phyloP scores from a whole-genome alignment of 2,888 invertebrate species.

The Pristionchus mayeri region DNA sequence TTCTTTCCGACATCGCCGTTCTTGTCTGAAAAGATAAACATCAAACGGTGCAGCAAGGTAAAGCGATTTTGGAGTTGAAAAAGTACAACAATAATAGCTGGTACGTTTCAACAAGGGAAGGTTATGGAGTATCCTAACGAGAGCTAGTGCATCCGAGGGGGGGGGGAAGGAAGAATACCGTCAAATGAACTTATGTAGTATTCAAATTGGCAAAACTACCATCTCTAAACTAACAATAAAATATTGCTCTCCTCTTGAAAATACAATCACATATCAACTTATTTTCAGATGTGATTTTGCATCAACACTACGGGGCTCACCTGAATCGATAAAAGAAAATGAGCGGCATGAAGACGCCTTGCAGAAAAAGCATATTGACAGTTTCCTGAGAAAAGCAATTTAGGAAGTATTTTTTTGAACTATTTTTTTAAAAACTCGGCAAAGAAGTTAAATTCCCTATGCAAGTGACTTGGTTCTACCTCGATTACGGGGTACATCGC shows the following conservation, averaged over 20 bases:
- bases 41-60: too few relatives aligned
- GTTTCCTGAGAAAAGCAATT: background rate
- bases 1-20: too few relatives aligned
- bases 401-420: too few relatives aligned
- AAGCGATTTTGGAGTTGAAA: too few relatives aligned
- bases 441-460: too few relatives aligned
- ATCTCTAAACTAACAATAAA: too few relatives aligned
- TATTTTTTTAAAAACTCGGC: too few relatives aligned
- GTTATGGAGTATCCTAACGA: too few relatives aligned
- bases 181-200: background rate
- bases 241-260: background rate
- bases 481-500: background rate
- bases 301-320: background rate
- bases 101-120: too few relatives aligned
- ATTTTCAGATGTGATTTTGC: background rate
- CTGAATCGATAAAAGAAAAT: background rate
- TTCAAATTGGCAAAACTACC: background rate
- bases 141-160: background rate
- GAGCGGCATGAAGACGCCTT: background rate
- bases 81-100: too few relatives aligned
- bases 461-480: too few relatives aligned
- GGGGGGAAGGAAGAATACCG: background rate
- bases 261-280: background rate
- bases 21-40: too few relatives aligned
- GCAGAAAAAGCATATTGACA: background rate